Conservation (phyloP, 2,888 invertebrate genomes). For the Ophion ellenae region DNA sequence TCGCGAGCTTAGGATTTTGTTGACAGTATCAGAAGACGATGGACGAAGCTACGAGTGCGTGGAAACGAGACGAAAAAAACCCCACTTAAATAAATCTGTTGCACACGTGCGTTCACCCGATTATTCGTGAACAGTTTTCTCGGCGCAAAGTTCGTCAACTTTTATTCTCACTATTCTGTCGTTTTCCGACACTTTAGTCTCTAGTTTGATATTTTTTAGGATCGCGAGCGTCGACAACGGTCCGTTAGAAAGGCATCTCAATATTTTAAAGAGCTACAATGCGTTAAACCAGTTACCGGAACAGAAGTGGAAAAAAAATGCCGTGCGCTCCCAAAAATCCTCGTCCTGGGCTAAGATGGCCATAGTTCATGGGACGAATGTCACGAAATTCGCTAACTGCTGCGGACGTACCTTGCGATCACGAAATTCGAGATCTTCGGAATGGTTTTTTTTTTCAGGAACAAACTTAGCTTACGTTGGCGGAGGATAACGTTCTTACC, state of each 20-base stretch:
- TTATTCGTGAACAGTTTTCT: background rate
- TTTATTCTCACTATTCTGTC: background rate
- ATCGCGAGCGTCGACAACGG: constrained; percentile 25
- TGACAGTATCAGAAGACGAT: background rate
- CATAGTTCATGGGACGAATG: background rate
- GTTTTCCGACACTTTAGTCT: background rate
- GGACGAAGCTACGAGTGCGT: background rate
- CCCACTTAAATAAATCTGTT: constrained; percentile 31
- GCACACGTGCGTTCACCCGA: constrained; percentile 16
- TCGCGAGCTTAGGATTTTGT: background rate
- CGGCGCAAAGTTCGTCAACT: background rate
- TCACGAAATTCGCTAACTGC: background rate
- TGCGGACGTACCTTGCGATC: background rate
- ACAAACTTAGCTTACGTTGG: background rate
- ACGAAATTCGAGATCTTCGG: background rate
- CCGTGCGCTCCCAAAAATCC: background rate
- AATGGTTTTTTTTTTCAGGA: background rate
- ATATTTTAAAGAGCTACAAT: background rate
- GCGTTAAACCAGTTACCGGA: constrained; percentile 52
- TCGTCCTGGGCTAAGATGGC: constrained; percentile 25
- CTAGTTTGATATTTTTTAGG: background rate
- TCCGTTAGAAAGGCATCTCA: constrained; percentile 62
- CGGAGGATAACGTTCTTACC: background rate
- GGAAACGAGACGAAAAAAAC: constrained; percentile 11
- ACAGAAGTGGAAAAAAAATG: constrained; percentile 21